Evolutionary conservation across 2,797 vertebrate genomes (phyloP), one percentile per base, ranked within the genome.

Genomic region (Poecilia wingei): DNA sequence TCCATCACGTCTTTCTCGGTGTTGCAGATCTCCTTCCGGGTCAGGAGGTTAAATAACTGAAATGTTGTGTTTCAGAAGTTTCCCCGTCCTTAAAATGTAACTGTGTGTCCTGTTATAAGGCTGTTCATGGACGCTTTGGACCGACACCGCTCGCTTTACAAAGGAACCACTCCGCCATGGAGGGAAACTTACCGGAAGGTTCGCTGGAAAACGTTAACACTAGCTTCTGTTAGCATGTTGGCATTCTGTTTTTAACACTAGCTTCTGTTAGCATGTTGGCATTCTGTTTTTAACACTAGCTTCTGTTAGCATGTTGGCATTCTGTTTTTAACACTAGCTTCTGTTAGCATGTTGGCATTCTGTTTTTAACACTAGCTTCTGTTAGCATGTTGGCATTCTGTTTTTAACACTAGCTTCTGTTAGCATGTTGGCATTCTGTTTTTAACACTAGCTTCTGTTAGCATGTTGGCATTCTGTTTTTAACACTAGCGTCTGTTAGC

Each of bases 121-220:
- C 4, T 13, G 7, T 2, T 7, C 14, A 95, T 96, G 96, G 95
- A 95, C 46, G 82, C 91, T 12, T 16, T 89, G 10, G 87, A 95
- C 47, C 91, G 88, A 86, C 96, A 96, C 86, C 94, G 93, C 1
- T 93, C 93, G 4, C 92, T 96, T 71, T 96, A 96, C 68, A 96
- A 96, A 87, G 93, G 91, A 36, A 95, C 91, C 0, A 95, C 95
- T 10, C 95, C 95, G 41, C 95, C 95, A 88, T 96, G 96, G 96
- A 96, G 95, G 66, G 96, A 96, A 80, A 92, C 92, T 0, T 96
- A 94, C 86, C 91, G 96, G 31, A 93, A 93, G 89, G 96, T 96
- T 41, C 81, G 25, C 72, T 51, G 46, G 0, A 2, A 22, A 3
- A 33, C 0, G 7, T 0, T 3, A 6, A 16, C 51, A 16, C 7